These are phyloP conservation scores for Cercopithecus diana DNA, from an alignment of 2,797 vertebrate genomes.

Conservation along the genomic window DNA sequence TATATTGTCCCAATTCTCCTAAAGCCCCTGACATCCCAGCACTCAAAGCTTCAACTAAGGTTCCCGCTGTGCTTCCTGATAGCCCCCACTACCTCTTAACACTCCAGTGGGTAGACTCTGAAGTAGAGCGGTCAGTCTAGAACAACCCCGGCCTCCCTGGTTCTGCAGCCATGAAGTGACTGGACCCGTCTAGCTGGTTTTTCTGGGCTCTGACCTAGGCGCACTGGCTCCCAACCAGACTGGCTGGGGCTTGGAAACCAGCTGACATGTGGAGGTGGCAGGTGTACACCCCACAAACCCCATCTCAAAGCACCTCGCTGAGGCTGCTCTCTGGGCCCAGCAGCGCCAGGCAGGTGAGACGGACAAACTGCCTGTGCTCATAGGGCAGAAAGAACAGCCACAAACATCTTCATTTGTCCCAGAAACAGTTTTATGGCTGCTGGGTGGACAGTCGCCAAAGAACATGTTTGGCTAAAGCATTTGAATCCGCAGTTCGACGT, in stretches of 20 bases:
- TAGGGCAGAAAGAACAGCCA: background rate
- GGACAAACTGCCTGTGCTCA: background rate
- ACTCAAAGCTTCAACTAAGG: background rate
- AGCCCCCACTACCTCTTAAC: background rate
- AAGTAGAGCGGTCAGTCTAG: background rate
- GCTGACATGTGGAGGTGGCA: background rate
- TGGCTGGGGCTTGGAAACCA: background rate
- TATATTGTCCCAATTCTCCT: background rate
- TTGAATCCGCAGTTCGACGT: background rate
- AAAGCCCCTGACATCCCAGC: background rate
- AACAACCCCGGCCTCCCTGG: background rate
- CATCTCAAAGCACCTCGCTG: background rate
- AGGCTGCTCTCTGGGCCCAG: background rate
- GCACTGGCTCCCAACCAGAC: background rate
- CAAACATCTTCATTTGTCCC: background rate
- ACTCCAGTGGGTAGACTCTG: background rate
- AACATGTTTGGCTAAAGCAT: background rate
- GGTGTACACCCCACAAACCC: fast-evolving
- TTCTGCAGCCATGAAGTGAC: background rate
- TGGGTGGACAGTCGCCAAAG: background rate
- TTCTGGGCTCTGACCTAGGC: slow-evolving; percentile 53
- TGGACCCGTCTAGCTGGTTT: slow-evolving; percentile 57
- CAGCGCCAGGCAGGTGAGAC: background rate
- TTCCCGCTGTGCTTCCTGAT: background rate
- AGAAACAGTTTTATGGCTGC: background rate